Conservation (phyloP, 2,797 vertebrate species). For the Epinephelus malabaricus region DNA sequence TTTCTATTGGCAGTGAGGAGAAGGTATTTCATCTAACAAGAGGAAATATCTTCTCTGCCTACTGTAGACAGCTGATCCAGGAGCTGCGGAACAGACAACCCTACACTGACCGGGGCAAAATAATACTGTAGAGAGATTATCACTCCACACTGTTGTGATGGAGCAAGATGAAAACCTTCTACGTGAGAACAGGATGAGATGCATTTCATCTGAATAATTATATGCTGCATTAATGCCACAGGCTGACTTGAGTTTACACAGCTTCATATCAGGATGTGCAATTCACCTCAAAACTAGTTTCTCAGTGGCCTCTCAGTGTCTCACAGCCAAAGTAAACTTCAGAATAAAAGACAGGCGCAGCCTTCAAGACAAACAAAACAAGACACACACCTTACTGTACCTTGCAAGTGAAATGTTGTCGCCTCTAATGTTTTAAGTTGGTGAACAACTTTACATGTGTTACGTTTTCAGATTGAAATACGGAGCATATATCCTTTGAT, state of each 20-base stretch:
- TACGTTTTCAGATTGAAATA: background rate
- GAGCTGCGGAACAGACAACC: background rate
- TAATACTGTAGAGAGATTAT: constrained; percentile 18
- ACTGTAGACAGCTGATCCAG: background rate
- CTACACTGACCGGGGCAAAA: constrained; percentile 10
- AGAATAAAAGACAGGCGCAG: constrained; percentile 6
- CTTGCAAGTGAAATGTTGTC: background rate
- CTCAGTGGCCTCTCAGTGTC: background rate
- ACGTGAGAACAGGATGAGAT: background rate
- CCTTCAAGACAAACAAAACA: constrained; percentile 46
- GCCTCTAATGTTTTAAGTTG: background rate
- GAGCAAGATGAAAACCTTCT: background rate
- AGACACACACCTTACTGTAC: background rate
- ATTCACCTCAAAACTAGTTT: constrained; percentile 27
- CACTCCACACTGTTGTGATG: constrained; percentile 16
- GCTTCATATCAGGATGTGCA: background rate
- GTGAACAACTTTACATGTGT: background rate
- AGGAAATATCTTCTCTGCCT: background rate
- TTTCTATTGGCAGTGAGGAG: background rate
- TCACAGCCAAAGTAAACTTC: constrained; percentile 45
- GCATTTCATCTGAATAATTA: background rate
- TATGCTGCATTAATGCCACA: background rate
- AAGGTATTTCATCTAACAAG: too few relatives aligned
- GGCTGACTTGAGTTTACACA: constrained; percentile 21
- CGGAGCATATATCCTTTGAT: background rate